Evolutionary conservation across 2,113 vertebrate genomes (phyloP).

Genomic region (Cryptotis parvus): DNA sequence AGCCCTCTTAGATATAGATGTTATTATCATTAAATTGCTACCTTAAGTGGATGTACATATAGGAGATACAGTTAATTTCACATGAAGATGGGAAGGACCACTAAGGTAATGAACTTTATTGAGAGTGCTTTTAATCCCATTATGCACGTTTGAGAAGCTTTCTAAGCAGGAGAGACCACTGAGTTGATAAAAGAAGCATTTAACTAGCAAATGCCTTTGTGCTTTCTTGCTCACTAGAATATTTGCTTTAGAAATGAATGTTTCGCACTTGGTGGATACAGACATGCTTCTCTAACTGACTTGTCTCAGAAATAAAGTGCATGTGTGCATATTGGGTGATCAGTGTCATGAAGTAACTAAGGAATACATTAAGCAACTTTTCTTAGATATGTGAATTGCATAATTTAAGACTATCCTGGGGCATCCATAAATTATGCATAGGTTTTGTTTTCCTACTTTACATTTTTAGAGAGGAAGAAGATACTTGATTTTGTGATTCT

Average conservation of each 20-base stretch:
- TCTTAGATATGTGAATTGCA: constrained; percentile 82
- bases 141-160: constrained; percentile 76
- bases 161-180: constrained; percentile 74
- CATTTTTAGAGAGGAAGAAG: constrained; percentile 79
- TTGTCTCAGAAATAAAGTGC: constrained; percentile 78
- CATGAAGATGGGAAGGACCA: constrained; percentile 74
- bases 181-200: constrained; percentile 80
- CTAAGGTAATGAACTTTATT: constrained; percentile 81
- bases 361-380: constrained; percentile 84
- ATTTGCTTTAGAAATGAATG: constrained; percentile 81
- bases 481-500: constrained; percentile 67
- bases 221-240: constrained; percentile 78
- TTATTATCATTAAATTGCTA: constrained; percentile 80
- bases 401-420: constrained; percentile 88
- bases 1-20: constrained; percentile 69
- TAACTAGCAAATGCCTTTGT: constrained; percentile 83
- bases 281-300: constrained; percentile 68
- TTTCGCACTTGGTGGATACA: constrained; percentile 70
- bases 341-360: constrained; percentile 80
- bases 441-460: constrained; percentile 86
- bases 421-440: constrained; percentile 88
- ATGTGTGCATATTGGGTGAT: constrained; percentile 45
- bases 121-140: constrained; percentile 81
- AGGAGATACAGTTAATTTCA: constrained; percentile 82
- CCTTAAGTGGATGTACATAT: constrained; percentile 78